Evolutionary conservation across 2,113 vertebrate species (phyloP), one percentile per base, ranked within the genome.

Genomic region (Sminthopsis crassicaudata): DNA sequence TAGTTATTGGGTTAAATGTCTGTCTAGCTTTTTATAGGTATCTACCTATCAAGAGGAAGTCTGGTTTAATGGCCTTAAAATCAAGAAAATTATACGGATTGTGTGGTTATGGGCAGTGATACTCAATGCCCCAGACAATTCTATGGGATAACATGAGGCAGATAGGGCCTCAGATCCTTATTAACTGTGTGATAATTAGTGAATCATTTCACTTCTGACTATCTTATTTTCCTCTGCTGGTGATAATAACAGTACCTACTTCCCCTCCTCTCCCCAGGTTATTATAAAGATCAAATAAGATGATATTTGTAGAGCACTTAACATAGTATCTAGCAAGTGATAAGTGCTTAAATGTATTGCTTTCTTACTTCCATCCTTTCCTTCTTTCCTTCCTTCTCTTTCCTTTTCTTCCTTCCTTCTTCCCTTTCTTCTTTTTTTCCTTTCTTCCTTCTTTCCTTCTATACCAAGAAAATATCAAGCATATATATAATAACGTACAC

Each of bases 391-490:
- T n/a, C 36, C 60, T 76, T n/a, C 14, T 7, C 36, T 14, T 76
- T 27, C 12, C 55, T 57, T 57, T 8, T 1, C 0, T 57, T 10
- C 60, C 6, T 27, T n/a, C 30, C 14, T 76, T n/a, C 30, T 53
- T 22, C 36, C 57, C 12, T 36, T 30, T 3, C 11, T 60, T 0
- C 5, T 16, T 14, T 16, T 3, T 14, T 6, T 6, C 12, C 0
- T 9, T 12, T 22, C 36, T 19, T 42, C 14, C 36, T 42, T 22
- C 67, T 22, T 84, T 84, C 67, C 14, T 67, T 67, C 60, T 60
- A 30, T 22, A 67, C 30, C 30, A 67, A 67, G 60, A 0, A 67
- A 67, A 67, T n/a, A n/a, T n/a, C n/a, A n/a, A n/a, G n/a, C n/a
- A 14, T 67, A 3, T 67, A 11, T 67, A 30, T 36, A 60, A 60